These are phyloP conservation scores for Catharus fuscescens DNA, from an alignment of 2,113 vertebrate species.

Conservation along the genomic window DNA sequence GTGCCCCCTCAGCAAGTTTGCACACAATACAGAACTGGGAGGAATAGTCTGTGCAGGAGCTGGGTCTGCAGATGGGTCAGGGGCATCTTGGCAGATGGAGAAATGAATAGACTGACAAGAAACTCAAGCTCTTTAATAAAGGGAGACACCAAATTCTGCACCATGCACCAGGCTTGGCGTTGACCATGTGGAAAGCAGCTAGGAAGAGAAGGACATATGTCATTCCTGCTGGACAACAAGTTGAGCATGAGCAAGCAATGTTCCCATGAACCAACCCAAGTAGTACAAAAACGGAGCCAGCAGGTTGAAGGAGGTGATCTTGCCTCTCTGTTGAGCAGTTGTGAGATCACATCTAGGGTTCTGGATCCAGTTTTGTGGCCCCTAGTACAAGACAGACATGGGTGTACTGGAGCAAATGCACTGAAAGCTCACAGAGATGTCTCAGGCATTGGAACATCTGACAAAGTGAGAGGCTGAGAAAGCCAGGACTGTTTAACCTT, in stretches of 20 bases:
- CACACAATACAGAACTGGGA: background rate
- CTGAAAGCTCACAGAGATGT: background rate
- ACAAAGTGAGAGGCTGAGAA: background rate
- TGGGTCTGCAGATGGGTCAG: background rate
- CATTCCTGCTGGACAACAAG: background rate
- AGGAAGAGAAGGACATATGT: background rate
- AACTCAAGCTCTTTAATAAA: background rate
- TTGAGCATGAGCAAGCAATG: background rate
- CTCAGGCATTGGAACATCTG: background rate
- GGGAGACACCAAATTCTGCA: background rate
- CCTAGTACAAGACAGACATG: background rate
- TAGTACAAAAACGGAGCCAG: background rate
- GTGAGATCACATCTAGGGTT: background rate
- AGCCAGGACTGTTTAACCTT: background rate
- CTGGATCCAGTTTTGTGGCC: background rate
- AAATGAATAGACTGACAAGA: background rate
- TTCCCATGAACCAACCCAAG: background rate
- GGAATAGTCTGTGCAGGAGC: background rate
- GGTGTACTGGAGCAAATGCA: accelerated
- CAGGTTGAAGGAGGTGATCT: background rate
- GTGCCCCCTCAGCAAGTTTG: background rate
- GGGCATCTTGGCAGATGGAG: background rate
- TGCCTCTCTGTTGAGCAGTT: background rate
- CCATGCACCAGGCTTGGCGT: background rate
- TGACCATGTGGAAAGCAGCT: background rate